phyloP scores from a whole-genome alignment of 2,888 invertebrate genomes.

The Tetranychus piercei region DNA sequence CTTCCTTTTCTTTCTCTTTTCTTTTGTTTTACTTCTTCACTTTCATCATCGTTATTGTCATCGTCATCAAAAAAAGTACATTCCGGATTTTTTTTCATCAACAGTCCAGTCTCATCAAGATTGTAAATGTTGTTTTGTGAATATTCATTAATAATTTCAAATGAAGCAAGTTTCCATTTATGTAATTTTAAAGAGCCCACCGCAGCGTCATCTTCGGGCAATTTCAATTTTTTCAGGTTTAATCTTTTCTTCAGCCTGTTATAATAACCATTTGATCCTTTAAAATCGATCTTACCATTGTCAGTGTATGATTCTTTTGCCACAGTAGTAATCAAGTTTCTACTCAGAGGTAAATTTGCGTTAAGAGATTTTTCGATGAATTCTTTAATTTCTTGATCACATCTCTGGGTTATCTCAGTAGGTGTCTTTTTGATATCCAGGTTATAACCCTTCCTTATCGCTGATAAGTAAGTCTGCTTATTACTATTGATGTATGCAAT shows the following conservation, averaged over 20 bases:
- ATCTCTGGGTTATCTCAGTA: background rate
- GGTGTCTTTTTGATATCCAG: background rate
- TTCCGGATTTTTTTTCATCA: background rate
- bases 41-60: background rate
- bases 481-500: background rate
- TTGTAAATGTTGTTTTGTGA: background rate
- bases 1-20: background rate
- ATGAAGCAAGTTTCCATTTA: background rate
- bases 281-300: background rate
- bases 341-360: background rate
- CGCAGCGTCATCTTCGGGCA: background rate
- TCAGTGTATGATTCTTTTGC: background rate
- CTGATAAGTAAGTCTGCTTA: background rate
- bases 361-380: background rate
- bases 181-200: background rate
- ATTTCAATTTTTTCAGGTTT: background rate
- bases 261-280: background rate
- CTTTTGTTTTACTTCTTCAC: background rate
- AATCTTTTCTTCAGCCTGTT: background rate
- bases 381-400: background rate
- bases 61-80: background rate
- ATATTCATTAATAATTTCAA: background rate
- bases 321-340: background rate
- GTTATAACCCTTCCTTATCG: background rate
- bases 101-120: background rate